Evolutionary conservation across 2,797 vertebrate species (phyloP).

Genomic region (Parotocinclus haroldoi): DNA sequence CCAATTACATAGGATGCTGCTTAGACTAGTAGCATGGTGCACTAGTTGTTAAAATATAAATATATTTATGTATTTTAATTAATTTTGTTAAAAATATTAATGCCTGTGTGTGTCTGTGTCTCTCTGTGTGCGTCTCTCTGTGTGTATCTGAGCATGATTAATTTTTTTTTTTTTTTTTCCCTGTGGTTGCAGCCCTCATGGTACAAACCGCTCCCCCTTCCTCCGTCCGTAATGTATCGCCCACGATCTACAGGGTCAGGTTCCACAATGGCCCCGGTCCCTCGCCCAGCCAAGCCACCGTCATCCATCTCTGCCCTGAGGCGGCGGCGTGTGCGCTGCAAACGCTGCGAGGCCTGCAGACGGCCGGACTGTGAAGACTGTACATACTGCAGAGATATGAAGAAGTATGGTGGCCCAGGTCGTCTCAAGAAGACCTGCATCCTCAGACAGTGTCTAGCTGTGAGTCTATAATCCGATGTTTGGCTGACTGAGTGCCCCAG

Average conservation of each 20-base stretch:
- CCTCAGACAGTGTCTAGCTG: conserved; percentile 87
- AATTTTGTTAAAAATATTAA: no score
- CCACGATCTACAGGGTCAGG: conserved; percentile 58
- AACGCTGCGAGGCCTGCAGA: conserved; percentile 88
- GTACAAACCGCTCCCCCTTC: conserved; percentile 65
- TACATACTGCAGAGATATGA: conserved; percentile 94
- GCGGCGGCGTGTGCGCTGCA: conserved; percentile 87
- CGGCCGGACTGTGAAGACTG: conserved; percentile 91
- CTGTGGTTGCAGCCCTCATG: conserved; percentile 72
- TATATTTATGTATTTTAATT: no score
- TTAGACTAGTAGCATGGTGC: no score
- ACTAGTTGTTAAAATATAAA: no score
- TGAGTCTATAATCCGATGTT: conserved; percentile 63
- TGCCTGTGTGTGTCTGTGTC: no score
- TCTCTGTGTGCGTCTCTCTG: no score
- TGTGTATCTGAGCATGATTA: no score
- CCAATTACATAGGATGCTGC: no score
- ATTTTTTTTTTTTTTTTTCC: no score
- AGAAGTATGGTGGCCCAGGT: conserved; percentile 92
- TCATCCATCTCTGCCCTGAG: conserved; percentile 68
- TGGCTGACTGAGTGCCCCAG: neutral
- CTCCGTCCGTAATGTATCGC: conserved; percentile 58
- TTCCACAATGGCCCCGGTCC: conserved; percentile 40
- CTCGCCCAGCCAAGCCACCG: conserved; percentile 54
- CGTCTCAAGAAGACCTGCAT: conserved; percentile 94